These are phyloP conservation scores for Geotria australis DNA, from an alignment of 2,797 vertebrate genomes.

Conservation along the genomic window DNA sequence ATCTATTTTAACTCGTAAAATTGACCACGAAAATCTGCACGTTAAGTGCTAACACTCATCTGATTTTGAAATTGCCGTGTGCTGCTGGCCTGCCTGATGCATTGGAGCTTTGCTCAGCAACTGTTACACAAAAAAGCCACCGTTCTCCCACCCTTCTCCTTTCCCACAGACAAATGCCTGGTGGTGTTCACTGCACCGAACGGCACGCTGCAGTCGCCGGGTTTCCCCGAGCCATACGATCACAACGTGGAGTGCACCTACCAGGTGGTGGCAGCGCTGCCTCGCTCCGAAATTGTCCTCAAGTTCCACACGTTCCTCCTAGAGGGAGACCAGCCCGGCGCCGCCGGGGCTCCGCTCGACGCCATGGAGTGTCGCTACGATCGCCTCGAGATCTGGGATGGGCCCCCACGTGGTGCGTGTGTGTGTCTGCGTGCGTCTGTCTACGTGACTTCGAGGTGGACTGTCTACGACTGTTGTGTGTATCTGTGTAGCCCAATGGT, in stretches of 20 bases:
- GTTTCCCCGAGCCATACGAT: slow-evolving; percentile 78
- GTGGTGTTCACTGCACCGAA: slow-evolving; percentile 46
- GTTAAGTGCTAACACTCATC: too few species aligned
- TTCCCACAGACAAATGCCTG: slow-evolving; percentile 64
- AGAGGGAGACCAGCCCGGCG: slow-evolving; percentile 23
- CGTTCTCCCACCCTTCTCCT: slow-evolving; percentile 1
- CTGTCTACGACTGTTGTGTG: too few species aligned
- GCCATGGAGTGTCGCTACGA: slow-evolving; percentile 37
- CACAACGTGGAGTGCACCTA: slow-evolving; percentile 90
- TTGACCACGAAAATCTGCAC: too few species aligned
- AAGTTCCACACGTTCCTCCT: slow-evolving; percentile 85
- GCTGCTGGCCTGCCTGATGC: too few species aligned
- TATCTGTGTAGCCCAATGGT: too few species aligned
- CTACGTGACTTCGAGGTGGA: too few species aligned
- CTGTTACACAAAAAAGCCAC: too few species aligned
- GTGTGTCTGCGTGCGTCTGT: neutral
- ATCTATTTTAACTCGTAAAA: too few species aligned
- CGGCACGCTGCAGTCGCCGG: slow-evolving; percentile 54
- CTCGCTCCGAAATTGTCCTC: slow-evolving; percentile 70
- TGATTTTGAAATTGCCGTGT: too few species aligned
- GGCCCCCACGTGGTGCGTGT: slow-evolving; percentile 55
- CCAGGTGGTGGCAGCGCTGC: slow-evolving; percentile 75
- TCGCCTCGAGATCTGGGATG: slow-evolving; percentile 88
- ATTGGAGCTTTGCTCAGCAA: too few species aligned
- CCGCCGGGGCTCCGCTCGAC: too few species aligned